Conservation (phyloP, 2,888 invertebrate genomes). For the Sericinus montela region DNA sequence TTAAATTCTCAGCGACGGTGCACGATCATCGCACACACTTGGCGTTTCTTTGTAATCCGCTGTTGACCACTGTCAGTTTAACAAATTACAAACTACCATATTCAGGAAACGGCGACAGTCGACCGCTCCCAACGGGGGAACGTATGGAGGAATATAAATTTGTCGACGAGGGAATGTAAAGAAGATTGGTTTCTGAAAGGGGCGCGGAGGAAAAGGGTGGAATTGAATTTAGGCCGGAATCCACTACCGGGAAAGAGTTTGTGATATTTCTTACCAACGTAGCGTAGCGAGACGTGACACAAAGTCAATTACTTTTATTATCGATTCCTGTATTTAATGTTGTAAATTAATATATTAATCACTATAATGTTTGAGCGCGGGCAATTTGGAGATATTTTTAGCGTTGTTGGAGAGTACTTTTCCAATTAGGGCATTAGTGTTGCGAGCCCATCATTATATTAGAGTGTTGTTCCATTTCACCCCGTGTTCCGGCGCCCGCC, state of each 20-base stretch:
- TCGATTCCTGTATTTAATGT: conserved; percentile 33
- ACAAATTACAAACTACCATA: conserved; percentile 48
- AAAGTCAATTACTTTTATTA: conserved; percentile 56
- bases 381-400: conserved; percentile 13
- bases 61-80: conserved; percentile 44
- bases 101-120: conserved; percentile 23
- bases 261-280: conserved; percentile 61
- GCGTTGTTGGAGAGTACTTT: conserved; percentile 62
- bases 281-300: conserved; percentile 51
- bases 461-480: conserved; percentile 76
- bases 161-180: conserved; percentile 75
- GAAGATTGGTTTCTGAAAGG: conserved; percentile 73
- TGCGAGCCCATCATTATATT: conserved; percentile 78
- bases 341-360: conserved; percentile 23
- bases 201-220: conserved; percentile 66
- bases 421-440: conserved; percentile 79
- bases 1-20: conserved; percentile 70
- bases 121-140: conserved; percentile 52
- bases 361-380: background rate
- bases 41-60: conserved; percentile 57
- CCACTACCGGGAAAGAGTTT: conserved; percentile 59
- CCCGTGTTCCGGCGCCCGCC: conserved; percentile 55
- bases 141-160: conserved; percentile 74
- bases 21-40: conserved; percentile 48
- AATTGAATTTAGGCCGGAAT: conserved; percentile 74